Evolutionary conservation across 2,797 vertebrate genomes (phyloP).

Genomic region (Muscicapa striata): DNA sequence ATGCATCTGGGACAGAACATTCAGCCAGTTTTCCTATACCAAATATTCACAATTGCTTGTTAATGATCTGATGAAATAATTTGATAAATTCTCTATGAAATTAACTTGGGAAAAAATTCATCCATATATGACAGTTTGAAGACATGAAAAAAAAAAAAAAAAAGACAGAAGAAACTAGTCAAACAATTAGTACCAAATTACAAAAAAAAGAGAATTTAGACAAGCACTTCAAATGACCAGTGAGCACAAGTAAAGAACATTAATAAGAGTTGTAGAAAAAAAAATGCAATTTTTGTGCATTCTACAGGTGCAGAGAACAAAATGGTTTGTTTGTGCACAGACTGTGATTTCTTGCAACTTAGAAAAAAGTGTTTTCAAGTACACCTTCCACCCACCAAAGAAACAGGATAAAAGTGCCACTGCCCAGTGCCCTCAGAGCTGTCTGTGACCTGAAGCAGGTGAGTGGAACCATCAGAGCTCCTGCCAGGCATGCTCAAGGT

Average conservation of each 20-base stretch:
- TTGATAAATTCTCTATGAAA: background rate
- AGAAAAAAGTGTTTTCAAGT: background rate
- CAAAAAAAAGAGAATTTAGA: background rate
- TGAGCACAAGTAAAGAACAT: background rate
- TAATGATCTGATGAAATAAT: background rate
- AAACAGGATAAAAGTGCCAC: background rate
- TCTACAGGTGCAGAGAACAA: background rate
- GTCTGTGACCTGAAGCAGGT: accelerated
- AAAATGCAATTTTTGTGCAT: background rate
- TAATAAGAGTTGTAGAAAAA: background rate
- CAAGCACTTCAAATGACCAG: background rate
- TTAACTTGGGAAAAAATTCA: background rate
- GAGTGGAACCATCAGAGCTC: background rate
- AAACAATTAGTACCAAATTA: background rate
- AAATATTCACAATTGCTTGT: background rate
- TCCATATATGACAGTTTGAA: background rate
- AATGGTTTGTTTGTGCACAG: background rate
- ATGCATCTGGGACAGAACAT: background rate
- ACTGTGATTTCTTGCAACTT: background rate
- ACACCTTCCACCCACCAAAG: background rate
- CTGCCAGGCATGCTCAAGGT: background rate
- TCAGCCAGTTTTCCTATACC: background rate
- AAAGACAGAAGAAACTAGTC: background rate
- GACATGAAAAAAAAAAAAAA: background rate
- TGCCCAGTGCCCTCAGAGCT: background rate